phyloP scores from a whole-genome alignment of 2,113 vertebrate genomes.

The Tonatia bakeri region DNA sequence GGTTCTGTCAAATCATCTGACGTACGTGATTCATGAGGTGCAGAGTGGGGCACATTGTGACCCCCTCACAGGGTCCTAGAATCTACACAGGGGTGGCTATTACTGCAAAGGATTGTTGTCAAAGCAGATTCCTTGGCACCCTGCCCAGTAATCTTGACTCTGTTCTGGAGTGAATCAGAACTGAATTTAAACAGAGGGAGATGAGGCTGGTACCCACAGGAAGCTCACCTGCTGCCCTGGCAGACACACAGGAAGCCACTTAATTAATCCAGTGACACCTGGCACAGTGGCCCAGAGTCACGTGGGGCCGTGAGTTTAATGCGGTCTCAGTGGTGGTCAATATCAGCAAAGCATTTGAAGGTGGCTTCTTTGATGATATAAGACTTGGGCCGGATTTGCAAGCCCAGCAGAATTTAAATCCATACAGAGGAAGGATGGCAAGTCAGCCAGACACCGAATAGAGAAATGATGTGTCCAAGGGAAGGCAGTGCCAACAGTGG shows the following conservation, averaged over 20 bases:
- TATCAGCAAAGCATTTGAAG: neutral
- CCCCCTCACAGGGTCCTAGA: neutral
- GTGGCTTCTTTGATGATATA: neutral
- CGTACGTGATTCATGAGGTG: neutral
- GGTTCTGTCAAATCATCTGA: neutral
- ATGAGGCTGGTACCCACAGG: neutral
- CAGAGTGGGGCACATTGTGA: neutral
- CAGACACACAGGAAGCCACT: neutral
- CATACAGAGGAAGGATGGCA: neutral
- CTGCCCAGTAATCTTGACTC: neutral
- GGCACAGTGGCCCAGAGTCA: neutral
- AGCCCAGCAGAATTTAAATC: neutral
- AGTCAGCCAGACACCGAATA: rapidly evolving
- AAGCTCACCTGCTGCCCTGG: neutral
- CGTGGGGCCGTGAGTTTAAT: neutral
- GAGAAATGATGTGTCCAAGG: neutral
- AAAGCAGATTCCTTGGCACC: neutral
- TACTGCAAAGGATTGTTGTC: neutral
- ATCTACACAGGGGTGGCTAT: neutral
- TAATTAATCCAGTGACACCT: neutral
- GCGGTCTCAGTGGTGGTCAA: no score
- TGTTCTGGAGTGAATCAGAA: neutral
- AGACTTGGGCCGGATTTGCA: neutral
- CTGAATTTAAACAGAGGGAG: no score
- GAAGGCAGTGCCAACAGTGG: neutral